Percentiles rank a stretch among this genome's conserved stretches.
phyloP scores from a whole-genome alignment of 2,888 invertebrate species.

The Polydrusus cervinus region DNA sequence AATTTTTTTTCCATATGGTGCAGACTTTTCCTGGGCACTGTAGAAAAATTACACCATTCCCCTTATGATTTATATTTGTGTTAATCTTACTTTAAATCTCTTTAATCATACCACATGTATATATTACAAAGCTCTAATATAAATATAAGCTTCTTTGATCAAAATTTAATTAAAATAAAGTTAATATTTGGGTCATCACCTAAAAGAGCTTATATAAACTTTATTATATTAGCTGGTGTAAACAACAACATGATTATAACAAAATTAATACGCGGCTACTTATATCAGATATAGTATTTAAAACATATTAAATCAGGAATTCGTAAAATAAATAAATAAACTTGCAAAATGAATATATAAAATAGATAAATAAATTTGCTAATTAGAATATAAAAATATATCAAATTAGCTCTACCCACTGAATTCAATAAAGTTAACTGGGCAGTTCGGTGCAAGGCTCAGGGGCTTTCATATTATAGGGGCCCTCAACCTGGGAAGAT shows the following conservation, averaged over 20 bases:
- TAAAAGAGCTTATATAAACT: slow-evolving; percentile 13
- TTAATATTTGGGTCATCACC: slow-evolving; percentile 14
- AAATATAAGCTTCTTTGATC: background rate
- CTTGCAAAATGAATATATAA: no score
- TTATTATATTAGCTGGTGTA: slow-evolving; percentile 2
- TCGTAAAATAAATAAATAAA: no score
- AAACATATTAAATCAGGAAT: no score
- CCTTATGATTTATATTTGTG: background rate
- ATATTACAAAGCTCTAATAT: background rate
- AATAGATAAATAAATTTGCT: no score
- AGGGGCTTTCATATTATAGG: no score
- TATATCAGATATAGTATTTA: background rate
- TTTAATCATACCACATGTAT: background rate
- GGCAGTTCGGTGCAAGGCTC: no score
- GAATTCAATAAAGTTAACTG: no score
- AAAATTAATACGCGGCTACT: background rate
- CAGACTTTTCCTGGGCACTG: no score
- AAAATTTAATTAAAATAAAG: slow-evolving; percentile 13
- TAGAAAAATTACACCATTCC: background rate
- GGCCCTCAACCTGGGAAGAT: no score
- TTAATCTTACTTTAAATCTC: background rate
- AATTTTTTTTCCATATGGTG: no score
- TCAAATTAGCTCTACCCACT: no score
- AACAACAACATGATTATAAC: background rate
- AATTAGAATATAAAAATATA: no score